phyloP scores from a whole-genome alignment of 2,113 vertebrate genomes.

The Poeciliopsis retropinna region DNA sequence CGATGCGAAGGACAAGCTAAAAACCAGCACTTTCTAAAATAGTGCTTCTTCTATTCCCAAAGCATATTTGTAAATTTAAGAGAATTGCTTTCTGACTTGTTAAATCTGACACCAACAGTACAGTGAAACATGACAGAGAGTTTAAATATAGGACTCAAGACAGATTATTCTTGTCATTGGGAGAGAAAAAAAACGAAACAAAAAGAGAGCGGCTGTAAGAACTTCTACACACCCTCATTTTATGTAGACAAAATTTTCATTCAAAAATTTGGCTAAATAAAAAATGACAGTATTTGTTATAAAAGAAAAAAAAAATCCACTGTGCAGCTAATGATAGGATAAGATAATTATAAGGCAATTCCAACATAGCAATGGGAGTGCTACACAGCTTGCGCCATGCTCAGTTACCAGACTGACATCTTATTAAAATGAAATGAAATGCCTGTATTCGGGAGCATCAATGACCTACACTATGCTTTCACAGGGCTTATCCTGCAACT shows the following conservation, averaged over 20 bases:
- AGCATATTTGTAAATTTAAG: background rate
- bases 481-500: constrained; percentile 16
- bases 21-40: background rate
- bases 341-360: constrained; percentile 25
- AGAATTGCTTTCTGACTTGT: constrained; percentile 4
- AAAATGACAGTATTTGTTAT: background rate
- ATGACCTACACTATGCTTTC: constrained; percentile 27
- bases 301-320: constrained; percentile 1
- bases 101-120: background rate
- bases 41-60: background rate
- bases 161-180: background rate
- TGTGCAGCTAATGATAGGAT: constrained; percentile 7
- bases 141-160: constrained; percentile 25
- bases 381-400: constrained; percentile 8
- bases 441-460: constrained; percentile 26
- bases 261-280: constrained; percentile 14
- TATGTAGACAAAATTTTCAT: background rate
- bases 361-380: constrained; percentile 18
- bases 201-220: constrained; percentile 10
- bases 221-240: constrained; percentile 4
- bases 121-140: background rate
- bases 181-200: background rate
- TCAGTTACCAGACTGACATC: constrained; percentile 49
- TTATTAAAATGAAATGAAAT: constrained; percentile 58
- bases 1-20: background rate